Evolutionary conservation across 2,113 vertebrate species (phyloP), one percentile per base, ranked within the genome.

Genomic region (Paedocypris sp.): DNA sequence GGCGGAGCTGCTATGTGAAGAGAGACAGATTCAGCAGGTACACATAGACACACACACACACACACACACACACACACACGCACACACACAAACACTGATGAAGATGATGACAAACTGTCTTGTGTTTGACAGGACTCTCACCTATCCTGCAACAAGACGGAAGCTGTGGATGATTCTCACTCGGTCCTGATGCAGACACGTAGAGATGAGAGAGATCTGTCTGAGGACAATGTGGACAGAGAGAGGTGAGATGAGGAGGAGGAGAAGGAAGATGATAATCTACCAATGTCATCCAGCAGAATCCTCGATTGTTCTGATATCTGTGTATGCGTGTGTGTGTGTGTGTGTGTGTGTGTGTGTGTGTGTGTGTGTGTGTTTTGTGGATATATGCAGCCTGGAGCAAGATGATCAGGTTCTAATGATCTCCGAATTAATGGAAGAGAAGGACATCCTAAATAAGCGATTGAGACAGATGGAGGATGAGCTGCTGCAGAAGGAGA

Each of bases 21-120:
- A 92, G 77, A 79, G 61, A 50, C 90, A 90, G 76, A 90, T 89
- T 67, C 86, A 88, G 0, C 87, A 91, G 74, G 83, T 90, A 62
- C 84, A 36, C 16, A 49, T 11, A 4, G n/a, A 38, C 12, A 12
- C 25, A 22, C 15, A 10, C 6, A 26, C 20, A 12, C 7, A 31
- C 16, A 12, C 43, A 42, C 36, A 19, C 13, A 2, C 13, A 19
- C 15, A 22, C 23, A 45, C 19, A 26, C 13, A 19, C 11, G 4
- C 6, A 31, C 6, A 13, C 22, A 13, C 41, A 26, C 26, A 26
- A 26, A 18, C 1, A 18, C 11, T 52, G 23, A 18, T 32, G 18
- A 18, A 36, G 46, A 35, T 52, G 20, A 52, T 48, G 52, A 38
- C 60, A 2, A 31, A 42, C n/a, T 2, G 16, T 13, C 35, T 56